phyloP scores from a whole-genome alignment of 2,888 invertebrate genomes.

The Ctenicera cuprea region DNA sequence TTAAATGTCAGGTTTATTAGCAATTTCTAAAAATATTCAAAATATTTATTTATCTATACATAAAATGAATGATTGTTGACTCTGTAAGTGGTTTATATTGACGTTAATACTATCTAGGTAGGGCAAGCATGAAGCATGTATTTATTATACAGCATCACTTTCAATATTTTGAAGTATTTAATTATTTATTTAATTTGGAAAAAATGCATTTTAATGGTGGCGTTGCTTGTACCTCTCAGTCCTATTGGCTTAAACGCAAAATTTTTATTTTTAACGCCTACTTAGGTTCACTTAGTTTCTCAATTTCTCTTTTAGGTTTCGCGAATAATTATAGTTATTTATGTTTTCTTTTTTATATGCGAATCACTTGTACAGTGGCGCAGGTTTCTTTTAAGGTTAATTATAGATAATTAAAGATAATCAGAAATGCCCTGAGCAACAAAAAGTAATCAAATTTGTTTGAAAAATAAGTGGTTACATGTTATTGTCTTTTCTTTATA shows the following conservation, averaged over 20 bases:
- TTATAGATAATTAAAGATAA: neutral
- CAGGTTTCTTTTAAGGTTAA: constrained; percentile 19
- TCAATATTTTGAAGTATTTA: neutral
- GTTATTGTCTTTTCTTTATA: no score
- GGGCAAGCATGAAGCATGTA: neutral
- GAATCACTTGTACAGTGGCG: neutral
- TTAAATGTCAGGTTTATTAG: constrained; percentile 19
- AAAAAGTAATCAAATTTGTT: neutral
- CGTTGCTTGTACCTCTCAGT: no score
- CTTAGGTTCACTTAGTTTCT: neutral
- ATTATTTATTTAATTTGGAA: neutral
- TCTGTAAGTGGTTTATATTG: no score
- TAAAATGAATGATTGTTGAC: no score
- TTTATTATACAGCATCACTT: neutral
- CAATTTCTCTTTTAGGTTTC: constrained; percentile 20
- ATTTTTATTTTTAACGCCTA: neutral
- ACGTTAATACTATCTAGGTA: no score
- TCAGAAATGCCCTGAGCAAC: neutral
- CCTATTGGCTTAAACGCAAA: neutral
- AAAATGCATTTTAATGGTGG: no score
- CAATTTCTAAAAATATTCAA: constrained; percentile 11
- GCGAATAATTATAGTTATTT: constrained; percentile 16
- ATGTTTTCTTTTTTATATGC: constrained; percentile 3
- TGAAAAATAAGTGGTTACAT: neutral
- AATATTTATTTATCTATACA: neutral